phyloP scores from a whole-genome alignment of 2,888 invertebrate genomes.

The Trisateles emortualis region DNA sequence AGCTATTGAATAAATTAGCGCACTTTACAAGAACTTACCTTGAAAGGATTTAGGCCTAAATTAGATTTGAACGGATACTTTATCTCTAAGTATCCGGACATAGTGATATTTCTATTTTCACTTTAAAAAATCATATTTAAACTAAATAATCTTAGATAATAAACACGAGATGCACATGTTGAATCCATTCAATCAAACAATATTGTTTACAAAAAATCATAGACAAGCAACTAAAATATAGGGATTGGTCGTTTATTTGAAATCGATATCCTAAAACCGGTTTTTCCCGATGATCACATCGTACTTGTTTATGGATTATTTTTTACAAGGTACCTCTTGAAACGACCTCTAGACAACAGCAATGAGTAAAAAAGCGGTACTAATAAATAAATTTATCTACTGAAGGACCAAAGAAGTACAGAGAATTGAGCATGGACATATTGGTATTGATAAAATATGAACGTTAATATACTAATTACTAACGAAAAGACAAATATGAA shows the following conservation, averaged over 20 bases:
- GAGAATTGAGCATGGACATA: too few species aligned
- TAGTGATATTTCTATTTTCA: constrained; percentile 49
- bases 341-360: too few species aligned
- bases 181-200: constrained; percentile 48
- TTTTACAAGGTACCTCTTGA: too few species aligned
- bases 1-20: constrained; percentile 27
- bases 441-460: too few species aligned
- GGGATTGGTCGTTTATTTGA: constrained; percentile 83
- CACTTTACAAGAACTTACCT: constrained; percentile 75
- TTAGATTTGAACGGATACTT: constrained; percentile 88
- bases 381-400: too few species aligned
- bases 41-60: constrained; percentile 88
- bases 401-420: too few species aligned
- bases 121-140: constrained; percentile 35
- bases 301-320: constrained; percentile 18
- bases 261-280: constrained; percentile 55
- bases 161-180: constrained; percentile 55
- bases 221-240: constrained; percentile 69
- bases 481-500: too few species aligned
- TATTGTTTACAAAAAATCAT: constrained; percentile 68
- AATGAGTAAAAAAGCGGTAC: too few species aligned
- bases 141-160: constrained; percentile 32
- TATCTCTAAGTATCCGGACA: constrained; percentile 88
- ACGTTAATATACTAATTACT: too few species aligned
- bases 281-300: constrained; percentile 37